A percentile compares a stretch with the other conserved stretches of the same genome.
Evolutionary conservation across 1,140 invertebrate species (phyloP).

Genomic region (Atopsyche davidsoni): DNA sequence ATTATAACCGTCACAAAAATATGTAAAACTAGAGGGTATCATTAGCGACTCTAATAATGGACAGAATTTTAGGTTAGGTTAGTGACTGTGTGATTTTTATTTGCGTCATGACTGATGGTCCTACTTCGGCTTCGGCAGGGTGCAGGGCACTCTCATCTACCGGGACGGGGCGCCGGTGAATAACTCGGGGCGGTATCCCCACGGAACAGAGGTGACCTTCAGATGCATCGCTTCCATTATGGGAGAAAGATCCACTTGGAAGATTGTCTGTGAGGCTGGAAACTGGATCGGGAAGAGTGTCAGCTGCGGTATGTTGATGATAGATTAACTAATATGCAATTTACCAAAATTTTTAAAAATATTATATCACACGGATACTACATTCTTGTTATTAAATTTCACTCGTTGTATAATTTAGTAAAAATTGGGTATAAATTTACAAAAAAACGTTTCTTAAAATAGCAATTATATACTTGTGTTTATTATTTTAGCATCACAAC

Average conservation of each 20-base stretch:
- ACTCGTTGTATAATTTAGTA: background rate
- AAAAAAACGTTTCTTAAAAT: background rate
- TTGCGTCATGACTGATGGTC: too few species aligned
- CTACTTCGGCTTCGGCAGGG: slow-evolving; percentile 43
- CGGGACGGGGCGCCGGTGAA: slow-evolving; percentile 51
- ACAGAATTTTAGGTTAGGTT: too few species aligned
- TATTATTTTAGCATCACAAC: background rate
- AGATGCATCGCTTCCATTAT: slow-evolving; percentile 72
- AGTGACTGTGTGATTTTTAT: too few species aligned
- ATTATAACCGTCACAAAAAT: too few species aligned
- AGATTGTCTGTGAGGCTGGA: slow-evolving; percentile 75
- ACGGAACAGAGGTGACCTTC: slow-evolving; percentile 75
- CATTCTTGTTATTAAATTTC: background rate
- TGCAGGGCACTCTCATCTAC: slow-evolving; percentile 62
- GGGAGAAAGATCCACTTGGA: slow-evolving; percentile 74
- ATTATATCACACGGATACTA: background rate
- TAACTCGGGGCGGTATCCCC: slow-evolving; percentile 54
- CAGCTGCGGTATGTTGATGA: slow-evolving; percentile 56
- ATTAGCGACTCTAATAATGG: too few species aligned
- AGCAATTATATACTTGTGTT: background rate
- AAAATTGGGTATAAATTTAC: background rate
- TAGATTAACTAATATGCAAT: background rate
- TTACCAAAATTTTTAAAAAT: background rate
- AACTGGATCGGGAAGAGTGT: slow-evolving; percentile 73
- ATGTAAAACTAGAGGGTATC: too few species aligned